Base-by-base conservation (phyloP, 2,113 vertebrate species). In the Hemicordylus capensis region DNA sequence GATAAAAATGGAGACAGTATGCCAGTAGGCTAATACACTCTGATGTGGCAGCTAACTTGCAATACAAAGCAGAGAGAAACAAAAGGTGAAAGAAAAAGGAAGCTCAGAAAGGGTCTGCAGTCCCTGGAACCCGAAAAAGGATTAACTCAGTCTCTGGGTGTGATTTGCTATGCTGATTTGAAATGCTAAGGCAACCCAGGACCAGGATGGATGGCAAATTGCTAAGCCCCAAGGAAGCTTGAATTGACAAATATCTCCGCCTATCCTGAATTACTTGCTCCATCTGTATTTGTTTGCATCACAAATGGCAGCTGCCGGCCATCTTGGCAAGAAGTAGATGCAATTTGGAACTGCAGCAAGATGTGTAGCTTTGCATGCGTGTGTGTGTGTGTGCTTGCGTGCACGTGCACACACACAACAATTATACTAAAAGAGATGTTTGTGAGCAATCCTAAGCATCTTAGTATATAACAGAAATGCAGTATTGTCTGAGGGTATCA, bases 231-330 rank as follows among this genome's bases (percentile, higher is more conserved):
- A 89, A 89, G 74, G 80, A 95, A 89, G 66, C 78, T 86, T 90
- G 90, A 90, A 93, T 83, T 94, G 86, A 87, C 90, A 94, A 95
- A 92, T 90, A 92, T 72, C 59, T 61, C 88, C 88, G 66, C 87
- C 83, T 81, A 78, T 92, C 80, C 91, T 87, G 84, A 95, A 89
- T 95, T 83, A 86, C 76, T 83, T 46, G 84, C 86, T 93, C 93
- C 93, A 94, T 94, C 93, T 95, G 93, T 93, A 91, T 91, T 93
- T 94, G 90, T 84, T 79, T 92, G 89, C 75, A 86, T 92, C 88
- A 91, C 90, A 89, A 90, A 3, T 89, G 92, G 90, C 93, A 95
- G 94, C 92, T 94, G 91, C 87, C 89, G 91, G 73, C 93, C 93
- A 93, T 86, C 93, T 89, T 93, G 90, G 88, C 93, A 93, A 92